phyloP scores from a whole-genome alignment of 1,140 invertebrate species.

The Eumeta japonica region DNA sequence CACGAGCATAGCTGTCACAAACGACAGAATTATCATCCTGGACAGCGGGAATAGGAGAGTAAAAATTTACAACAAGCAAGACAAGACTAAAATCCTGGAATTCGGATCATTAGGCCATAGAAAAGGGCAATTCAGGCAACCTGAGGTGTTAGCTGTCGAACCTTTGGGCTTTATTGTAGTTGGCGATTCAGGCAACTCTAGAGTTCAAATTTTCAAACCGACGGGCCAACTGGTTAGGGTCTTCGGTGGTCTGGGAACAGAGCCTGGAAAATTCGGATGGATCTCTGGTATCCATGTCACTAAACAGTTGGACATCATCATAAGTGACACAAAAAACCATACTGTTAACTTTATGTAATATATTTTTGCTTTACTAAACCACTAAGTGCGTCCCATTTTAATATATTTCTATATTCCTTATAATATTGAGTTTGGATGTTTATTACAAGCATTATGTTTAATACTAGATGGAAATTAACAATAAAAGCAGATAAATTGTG shows the following conservation, averaged over 20 bases:
- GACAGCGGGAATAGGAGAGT: slow-evolving; percentile 69
- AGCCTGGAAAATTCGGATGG: slow-evolving; percentile 67
- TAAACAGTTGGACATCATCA: slow-evolving; percentile 65
- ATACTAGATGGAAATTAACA: background rate
- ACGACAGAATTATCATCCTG: slow-evolving; percentile 57
- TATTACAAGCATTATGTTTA: too few relatives aligned
- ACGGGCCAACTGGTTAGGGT: slow-evolving; percentile 64
- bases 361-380: slow-evolving; percentile 4
- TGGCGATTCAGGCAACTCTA: slow-evolving; percentile 74
- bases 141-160: slow-evolving; percentile 70
- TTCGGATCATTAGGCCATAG: slow-evolving; percentile 63
- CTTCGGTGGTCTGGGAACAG: slow-evolving; percentile 62
- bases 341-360: slow-evolving; percentile 67
- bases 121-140: slow-evolving; percentile 65
- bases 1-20: slow-evolving; percentile 65
- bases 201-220: slow-evolving; percentile 72
- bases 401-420: too few relatives aligned
- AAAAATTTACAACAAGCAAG: slow-evolving; percentile 59
- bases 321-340: slow-evolving; percentile 71
- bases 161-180: slow-evolving; percentile 71
- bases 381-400: too few relatives aligned
- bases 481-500: background rate
- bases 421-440: too few relatives aligned
- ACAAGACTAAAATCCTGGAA: slow-evolving; percentile 53
- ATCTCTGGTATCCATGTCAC: slow-evolving; percentile 69